Percentiles rank a stretch among this genome's conserved stretches.
Evolutionary conservation across 2,888 invertebrate genomes (phyloP).

Genomic region (Orchestes rusci): DNA sequence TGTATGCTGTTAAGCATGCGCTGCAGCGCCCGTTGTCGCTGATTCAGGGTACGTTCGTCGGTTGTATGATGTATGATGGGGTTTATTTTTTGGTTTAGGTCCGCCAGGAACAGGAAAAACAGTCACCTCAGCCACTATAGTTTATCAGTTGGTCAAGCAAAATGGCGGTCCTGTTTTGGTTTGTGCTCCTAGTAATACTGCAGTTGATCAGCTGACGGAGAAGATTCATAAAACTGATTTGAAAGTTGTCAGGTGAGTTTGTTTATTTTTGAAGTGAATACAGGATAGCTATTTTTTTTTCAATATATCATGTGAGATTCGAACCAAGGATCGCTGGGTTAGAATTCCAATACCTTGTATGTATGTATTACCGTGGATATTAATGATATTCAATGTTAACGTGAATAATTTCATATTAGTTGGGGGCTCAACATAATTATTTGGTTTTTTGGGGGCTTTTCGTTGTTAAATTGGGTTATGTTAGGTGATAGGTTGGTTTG

Average conservation of each 20-base stretch:
- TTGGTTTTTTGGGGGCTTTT: too few species aligned
- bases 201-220: constrained; percentile 97
- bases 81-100: constrained; percentile 10
- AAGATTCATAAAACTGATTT: constrained; percentile 97
- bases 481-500: too few species aligned
- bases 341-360: too few species aligned
- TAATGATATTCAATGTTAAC: too few species aligned
- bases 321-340: too few species aligned
- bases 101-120: constrained; percentile 88
- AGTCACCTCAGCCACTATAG: constrained; percentile 98
- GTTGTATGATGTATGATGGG: too few species aligned
- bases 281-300: neutral
- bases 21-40: constrained; percentile 91
- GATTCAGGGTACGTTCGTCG: constrained; percentile 98
- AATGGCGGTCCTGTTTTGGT: constrained; percentile 93
- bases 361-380: too few species aligned
- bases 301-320: too few species aligned
- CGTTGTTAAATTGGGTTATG: too few species aligned
- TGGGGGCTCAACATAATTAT: too few species aligned
- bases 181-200: constrained; percentile 98
- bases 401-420: too few species aligned
- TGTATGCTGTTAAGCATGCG: constrained; percentile 97
- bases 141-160: constrained; percentile 94
- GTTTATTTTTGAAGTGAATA: neutral
- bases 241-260: constrained; percentile 52